Conservation (phyloP, 2,888 invertebrate genomes). For the Belgica antarctica region DNA sequence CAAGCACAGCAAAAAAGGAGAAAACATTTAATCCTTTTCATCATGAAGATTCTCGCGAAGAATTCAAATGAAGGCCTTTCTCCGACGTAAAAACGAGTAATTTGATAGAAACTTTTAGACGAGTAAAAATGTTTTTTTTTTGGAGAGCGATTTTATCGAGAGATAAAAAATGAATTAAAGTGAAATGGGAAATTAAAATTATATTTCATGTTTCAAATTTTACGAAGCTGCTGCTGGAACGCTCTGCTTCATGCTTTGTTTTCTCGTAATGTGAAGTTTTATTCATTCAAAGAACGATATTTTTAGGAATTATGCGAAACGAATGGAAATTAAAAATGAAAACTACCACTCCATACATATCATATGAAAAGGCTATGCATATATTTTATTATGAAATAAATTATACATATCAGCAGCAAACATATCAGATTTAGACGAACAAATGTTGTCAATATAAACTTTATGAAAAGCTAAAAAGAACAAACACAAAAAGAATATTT, state of each 20-base stretch:
- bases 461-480: neutral
- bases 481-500: neutral
- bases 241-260: neutral
- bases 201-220: conserved; percentile 22
- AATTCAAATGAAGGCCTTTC: conserved; percentile 28
- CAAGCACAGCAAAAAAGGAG: neutral
- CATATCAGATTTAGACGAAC: conserved; percentile 31
- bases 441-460: conserved; percentile 18
- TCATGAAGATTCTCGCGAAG: neutral
- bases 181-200: conserved; percentile 19
- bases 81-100: conserved; percentile 36
- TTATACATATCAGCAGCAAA: conserved; percentile 41
- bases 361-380: conserved; percentile 5
- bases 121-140: conserved; percentile 7
- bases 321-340: neutral
- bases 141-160: conserved; percentile 22
- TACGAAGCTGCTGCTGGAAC: neutral
- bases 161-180: conserved; percentile 9
- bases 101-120: conserved; percentile 18
- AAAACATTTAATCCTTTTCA: conserved; percentile 20
- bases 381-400: conserved; percentile 22
- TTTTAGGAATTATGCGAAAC: conserved; percentile 6
- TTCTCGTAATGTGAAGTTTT: neutral
- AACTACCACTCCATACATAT: neutral
- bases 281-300: neutral